phyloP scores from a whole-genome alignment of 2,888 invertebrate genomes.

The Hoplodrina blanda region DNA sequence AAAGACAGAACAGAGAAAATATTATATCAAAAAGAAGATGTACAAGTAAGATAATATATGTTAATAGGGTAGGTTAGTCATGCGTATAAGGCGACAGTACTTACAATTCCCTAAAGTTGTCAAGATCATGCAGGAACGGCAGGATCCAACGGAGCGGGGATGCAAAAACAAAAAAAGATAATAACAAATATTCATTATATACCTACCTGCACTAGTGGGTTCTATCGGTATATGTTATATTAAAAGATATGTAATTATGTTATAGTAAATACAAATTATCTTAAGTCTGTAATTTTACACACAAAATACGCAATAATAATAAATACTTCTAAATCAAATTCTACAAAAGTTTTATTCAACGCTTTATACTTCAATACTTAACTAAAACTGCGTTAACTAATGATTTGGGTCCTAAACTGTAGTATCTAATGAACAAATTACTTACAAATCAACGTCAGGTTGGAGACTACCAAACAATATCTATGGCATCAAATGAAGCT shows the following conservation, averaged over 20 bases:
- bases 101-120: slow-evolving; percentile 88
- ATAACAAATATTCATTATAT: slow-evolving; percentile 72
- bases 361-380: slow-evolving; percentile 31
- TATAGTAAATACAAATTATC: slow-evolving; percentile 9
- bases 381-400: slow-evolving; percentile 52
- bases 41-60: slow-evolving; percentile 33
- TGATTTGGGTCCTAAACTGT: slow-evolving; percentile 34
- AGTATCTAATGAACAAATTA: slow-evolving; percentile 53
- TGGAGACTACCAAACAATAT: slow-evolving; percentile 55
- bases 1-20: slow-evolving; percentile 49
- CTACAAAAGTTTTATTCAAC: slow-evolving; percentile 44
- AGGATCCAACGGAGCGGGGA: slow-evolving; percentile 83
- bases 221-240: slow-evolving; percentile 52
- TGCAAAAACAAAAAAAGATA: slow-evolving; percentile 84
- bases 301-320: slow-evolving; percentile 46
- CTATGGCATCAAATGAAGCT: slow-evolving; percentile 59
- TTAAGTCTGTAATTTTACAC: slow-evolving; percentile 33
- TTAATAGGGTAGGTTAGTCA: slow-evolving; percentile 57
- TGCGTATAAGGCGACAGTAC: slow-evolving; percentile 78
- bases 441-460: slow-evolving; percentile 40
- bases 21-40: slow-evolving; percentile 39
- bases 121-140: slow-evolving; percentile 89
- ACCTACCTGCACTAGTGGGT: slow-evolving; percentile 66
- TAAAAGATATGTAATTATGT: slow-evolving; percentile 3
- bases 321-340: slow-evolving; percentile 47